Evolutionary conservation across 1,140 invertebrate species (phyloP).

Genomic region (Sesamia nonagrioides): DNA sequence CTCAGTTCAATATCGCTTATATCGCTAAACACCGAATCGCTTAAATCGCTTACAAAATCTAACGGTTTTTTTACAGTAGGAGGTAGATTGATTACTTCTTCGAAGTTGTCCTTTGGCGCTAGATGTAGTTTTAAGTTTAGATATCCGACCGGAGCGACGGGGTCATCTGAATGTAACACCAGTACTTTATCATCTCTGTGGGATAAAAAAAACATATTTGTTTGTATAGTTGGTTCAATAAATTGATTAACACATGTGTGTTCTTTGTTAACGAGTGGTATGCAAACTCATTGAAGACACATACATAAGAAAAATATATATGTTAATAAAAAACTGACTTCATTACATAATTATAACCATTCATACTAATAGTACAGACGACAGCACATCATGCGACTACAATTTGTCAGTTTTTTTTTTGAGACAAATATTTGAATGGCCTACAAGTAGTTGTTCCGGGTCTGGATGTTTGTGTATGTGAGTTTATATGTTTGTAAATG

Average conservation of each 20-base stretch:
- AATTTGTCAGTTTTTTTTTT: no score
- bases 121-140: conserved; percentile 95
- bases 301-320: not conserved
- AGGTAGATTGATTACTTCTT: conserved; percentile 79
- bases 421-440: no score
- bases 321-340: not conserved
- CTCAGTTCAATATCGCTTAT: conserved; percentile 89
- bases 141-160: conserved; percentile 97
- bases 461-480: no score
- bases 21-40: conserved; percentile 89
- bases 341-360: no score
- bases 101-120: conserved; percentile 90
- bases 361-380: no score
- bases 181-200: conserved; percentile 95
- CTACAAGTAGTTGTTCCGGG: no score
- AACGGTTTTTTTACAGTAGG: conserved; percentile 87
- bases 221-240: not conserved
- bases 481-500: no score
- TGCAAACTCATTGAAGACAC: not conserved
- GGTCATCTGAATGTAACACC: conserved; percentile 96
- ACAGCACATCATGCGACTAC: no score
- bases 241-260: not conserved
- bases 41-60: conserved; percentile 89
- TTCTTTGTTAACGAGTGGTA: not conserved
- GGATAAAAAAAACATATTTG: conserved; percentile 64